Conservation (phyloP, 2,797 vertebrate genomes). For the Tenualosa ilisha region DNA sequence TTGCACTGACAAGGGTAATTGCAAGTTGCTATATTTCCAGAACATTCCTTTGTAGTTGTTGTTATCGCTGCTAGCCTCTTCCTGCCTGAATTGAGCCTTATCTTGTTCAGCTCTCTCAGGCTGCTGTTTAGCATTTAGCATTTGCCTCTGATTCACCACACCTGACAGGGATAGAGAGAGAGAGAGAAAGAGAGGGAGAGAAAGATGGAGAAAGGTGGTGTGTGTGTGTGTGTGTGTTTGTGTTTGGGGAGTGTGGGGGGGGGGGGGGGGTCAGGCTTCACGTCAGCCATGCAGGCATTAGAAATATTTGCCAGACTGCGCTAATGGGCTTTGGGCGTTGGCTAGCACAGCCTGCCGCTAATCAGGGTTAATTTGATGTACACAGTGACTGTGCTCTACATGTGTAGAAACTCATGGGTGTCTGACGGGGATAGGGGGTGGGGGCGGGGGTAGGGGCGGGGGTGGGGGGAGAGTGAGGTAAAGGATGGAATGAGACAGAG, state of each 20-base stretch:
- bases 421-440: background rate
- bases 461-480: background rate
- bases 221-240: too few species aligned
- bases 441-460: too few species aligned
- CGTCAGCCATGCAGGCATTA: background rate
- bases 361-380: slow-evolving; percentile 19
- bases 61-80: too few species aligned
- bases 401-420: background rate
- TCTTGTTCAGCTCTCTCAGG: background rate
- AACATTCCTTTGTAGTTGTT: too few species aligned
- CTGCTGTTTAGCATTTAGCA: too few species aligned
- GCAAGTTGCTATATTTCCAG: too few species aligned
- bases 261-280: background rate
- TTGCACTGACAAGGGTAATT: too few species aligned
- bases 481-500: background rate
- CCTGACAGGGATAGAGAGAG: background rate
- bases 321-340: background rate
- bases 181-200: too few species aligned
- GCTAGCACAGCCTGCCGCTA: background rate
- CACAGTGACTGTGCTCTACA: background rate
- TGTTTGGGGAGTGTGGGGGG: too few species aligned
- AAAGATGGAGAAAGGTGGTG: too few species aligned
- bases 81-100: too few species aligned
- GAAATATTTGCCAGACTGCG: background rate
- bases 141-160: background rate